Base-by-base conservation (phyloP, 2,797 vertebrate genomes). In the Sebastolobus altivelis region DNA sequence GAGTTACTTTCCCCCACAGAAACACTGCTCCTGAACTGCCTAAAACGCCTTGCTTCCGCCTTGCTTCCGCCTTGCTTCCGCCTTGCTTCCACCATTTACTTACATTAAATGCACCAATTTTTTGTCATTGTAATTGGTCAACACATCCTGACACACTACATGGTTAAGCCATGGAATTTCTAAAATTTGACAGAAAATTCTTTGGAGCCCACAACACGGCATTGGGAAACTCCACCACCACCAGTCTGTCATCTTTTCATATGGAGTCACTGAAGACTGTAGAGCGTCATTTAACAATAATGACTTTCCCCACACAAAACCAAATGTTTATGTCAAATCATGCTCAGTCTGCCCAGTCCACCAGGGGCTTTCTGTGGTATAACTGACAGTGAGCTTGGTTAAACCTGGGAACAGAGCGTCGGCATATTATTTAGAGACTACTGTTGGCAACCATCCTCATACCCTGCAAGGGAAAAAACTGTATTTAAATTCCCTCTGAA, bases 61-160 rank as follows among this genome's bases (percentile, higher is more conserved):
- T 46, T 25, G 25, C 25, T 25, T 25, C 25, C 6, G 18, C 46
- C 18, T 49, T 20, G 7, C 18, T 49, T 49, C 46, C 8, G 43
- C 43, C 25, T 58, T 2, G 29, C 43, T 77, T 37, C 16, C 14
- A 59, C 63, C 3, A 27, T 40, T 55, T 60, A 7, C 18, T 56
- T 66, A 5, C 29, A 55, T n/a, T 72, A 37, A 6, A 40, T n/a
- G 61, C 10, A n/a, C n/a, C 27, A 58, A 18, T 46, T 62, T 61
- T 3, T 11, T 8, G 54, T 18, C 2, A n/a, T 43, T 66, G 31
- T 35, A 27, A 38, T 16, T 43, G 8, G 31, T 25, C 54, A 40
- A 35, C 46, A 59, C 63, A 40, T 67, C 72, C 58, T 68, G 62
- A 31, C 16, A 40, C 25, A n/a, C 18, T 18, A 14, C 68, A 75